Percentiles rank a stretch among this genome's conserved stretches.
Conservation (phyloP, 2,797 vertebrate genomes). For the Galagoides demidoff region DNA sequence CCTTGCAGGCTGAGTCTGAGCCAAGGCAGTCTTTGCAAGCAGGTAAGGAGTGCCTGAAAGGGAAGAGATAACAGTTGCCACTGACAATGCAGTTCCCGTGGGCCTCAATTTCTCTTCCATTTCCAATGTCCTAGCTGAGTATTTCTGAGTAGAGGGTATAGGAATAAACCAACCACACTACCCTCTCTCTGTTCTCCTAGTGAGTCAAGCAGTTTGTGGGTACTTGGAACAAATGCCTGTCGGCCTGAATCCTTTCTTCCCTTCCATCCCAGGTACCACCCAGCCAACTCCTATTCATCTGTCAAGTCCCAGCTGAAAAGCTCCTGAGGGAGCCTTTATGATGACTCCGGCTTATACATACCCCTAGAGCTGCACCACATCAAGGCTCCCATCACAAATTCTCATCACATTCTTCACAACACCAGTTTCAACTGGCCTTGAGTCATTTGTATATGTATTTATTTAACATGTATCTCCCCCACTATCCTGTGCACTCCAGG, state of each 20-base stretch:
- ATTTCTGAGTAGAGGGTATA: not conserved
- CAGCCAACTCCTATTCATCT: not conserved
- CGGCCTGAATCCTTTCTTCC: not conserved
- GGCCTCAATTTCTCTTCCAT: not conserved
- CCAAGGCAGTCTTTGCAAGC: not conserved
- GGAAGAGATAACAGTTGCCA: slow-evolving; percentile 69
- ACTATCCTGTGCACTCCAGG: not conserved
- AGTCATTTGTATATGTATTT: not conserved
- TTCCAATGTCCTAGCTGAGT: not conserved
- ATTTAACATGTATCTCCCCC: not conserved
- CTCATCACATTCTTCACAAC: not conserved
- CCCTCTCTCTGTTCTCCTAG: no score
- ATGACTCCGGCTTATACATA: not conserved
- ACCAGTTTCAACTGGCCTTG: not conserved
- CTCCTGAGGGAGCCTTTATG: not conserved
- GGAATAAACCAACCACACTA: not conserved
- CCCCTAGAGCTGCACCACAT: not conserved
- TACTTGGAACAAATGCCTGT: not conserved
- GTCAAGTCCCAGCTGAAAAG: not conserved
- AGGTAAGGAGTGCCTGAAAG: slow-evolving; percentile 76
- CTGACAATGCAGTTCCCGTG: not conserved
- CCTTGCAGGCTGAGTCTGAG: not conserved
- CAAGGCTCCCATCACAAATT: not conserved
- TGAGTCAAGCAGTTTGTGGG: not conserved
- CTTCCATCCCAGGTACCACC: not conserved